Evolutionary conservation across 2,797 vertebrate genomes (phyloP), one percentile per base, ranked within the genome.

Genomic region (Hylomyscus alleni): DNA sequence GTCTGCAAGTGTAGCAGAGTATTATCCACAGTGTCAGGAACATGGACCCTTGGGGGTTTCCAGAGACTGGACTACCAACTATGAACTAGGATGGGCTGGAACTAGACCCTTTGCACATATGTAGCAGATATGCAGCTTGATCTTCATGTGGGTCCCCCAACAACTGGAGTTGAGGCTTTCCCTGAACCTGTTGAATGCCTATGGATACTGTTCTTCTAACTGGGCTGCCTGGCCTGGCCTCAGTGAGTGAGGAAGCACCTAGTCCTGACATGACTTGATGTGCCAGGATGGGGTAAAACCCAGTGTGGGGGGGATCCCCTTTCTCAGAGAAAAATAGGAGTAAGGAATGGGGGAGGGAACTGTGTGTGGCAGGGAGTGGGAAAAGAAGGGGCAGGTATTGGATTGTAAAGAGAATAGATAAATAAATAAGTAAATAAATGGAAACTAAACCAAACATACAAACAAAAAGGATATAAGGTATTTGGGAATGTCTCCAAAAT

Each of bases 401-500:
- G 65, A 8, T 20, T 72, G 14, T 37, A 37, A 37, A 72, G 17
- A n/a, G 67, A 69, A 65, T 31, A 31, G 3, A 34, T 67, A 31
- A 6, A 34, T 67, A 67, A 6, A 67, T 34, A 69, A 15, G 34
- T 34, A 34, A 15, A 67, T 34, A 15, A 34, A 34, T 14, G 31
- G 65, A 34, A 67, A 34, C 29, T 29, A 67, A 31, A 67, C 62
- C 5, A 69, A 69, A 15, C 34, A 69, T 9, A 3, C 34, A 72
- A 69, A 69, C 15, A n/a, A 72, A 37, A 69, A 72, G 17, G 17
- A 20, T 9, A 20, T 80, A 80, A 89, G 93, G 50, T 54, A 24
- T 34, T 47, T 54, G 91, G 17, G 44, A 58, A 81, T 88, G 54
- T 78, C 40, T 34, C 56, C 3, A 77, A 86, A 91, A 89, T 95